phyloP scores from a whole-genome alignment of 2,888 invertebrate species.

The Aradus depressus region DNA sequence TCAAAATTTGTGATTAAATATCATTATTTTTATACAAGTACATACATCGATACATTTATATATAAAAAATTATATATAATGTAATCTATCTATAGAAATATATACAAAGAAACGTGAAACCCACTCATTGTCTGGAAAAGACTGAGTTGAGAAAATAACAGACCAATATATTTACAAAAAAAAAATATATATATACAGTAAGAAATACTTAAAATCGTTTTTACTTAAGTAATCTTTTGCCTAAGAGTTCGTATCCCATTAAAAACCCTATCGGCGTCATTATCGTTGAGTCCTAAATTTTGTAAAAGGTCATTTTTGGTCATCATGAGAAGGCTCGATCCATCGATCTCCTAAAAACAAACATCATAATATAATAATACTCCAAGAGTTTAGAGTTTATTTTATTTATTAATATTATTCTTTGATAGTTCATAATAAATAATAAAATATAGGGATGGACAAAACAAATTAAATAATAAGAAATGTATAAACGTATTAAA shows the following conservation, averaged over 20 bases:
- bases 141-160: too few species aligned
- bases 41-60: too few species aligned
- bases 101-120: too few species aligned
- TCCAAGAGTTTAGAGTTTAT: background rate
- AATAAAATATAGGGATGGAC: background rate
- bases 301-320: constrained; percentile 70
- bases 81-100: too few species aligned
- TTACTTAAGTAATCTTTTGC: constrained; percentile 35
- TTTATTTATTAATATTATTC: background rate
- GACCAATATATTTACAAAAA: too few species aligned
- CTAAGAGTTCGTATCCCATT: constrained; percentile 52
- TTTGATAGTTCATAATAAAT: background rate
- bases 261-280: constrained; percentile 73
- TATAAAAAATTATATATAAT: too few species aligned
- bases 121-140: too few species aligned
- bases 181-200: too few species aligned
- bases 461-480: background rate
- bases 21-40: too few species aligned
- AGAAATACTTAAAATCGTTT: too few species aligned
- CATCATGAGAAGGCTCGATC: constrained; percentile 69
- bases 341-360: constrained; percentile 56
- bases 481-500: background rate
- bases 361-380: constrained; percentile 14
- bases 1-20: too few species aligned
- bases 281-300: constrained; percentile 63